Conservation (phyloP, 2,888 invertebrate genomes). For the Argyresthia goedartella region DNA sequence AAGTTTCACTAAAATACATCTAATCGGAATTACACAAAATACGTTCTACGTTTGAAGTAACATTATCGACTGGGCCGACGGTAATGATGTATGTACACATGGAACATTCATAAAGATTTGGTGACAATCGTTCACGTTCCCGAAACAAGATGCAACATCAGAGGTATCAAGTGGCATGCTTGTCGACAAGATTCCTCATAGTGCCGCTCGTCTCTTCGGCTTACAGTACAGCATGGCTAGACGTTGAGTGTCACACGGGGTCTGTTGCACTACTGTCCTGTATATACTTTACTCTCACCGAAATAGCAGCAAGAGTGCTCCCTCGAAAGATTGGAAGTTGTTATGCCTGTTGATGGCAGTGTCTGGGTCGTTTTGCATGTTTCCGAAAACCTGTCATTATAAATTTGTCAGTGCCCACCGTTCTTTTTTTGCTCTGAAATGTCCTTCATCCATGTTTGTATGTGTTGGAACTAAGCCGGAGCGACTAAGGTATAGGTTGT, state of each 20-base stretch:
- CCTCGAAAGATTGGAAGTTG: constrained; percentile 95
- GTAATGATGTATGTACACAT: constrained; percentile 26
- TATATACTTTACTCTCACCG: constrained; percentile 75
- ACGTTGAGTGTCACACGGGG: constrained; percentile 20
- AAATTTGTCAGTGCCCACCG: constrained; percentile 33
- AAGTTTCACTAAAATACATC: constrained; percentile 23
- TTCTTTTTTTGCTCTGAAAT: constrained; percentile 1
- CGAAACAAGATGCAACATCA: constrained; percentile 25
- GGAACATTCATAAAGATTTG: constrained; percentile 20
- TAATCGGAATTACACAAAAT: constrained; percentile 10
- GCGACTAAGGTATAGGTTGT: too few species aligned
- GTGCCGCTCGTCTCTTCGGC: constrained; percentile 10
- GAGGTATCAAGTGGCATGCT: constrained; percentile 24
- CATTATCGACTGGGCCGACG: constrained; percentile 17
- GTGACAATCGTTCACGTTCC: constrained; percentile 11
- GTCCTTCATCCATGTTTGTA: too few species aligned
- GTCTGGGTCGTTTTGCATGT: constrained; percentile 88
- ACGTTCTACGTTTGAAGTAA: constrained; percentile 25
- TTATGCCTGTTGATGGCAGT: constrained; percentile 93
- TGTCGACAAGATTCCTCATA: constrained; percentile 4
- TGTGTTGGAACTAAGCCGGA: too few species aligned
- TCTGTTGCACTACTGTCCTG: constrained; percentile 21
- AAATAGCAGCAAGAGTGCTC: constrained; percentile 92
- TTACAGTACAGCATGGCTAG: constrained; percentile 16
- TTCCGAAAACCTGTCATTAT: constrained; percentile 88